Evolutionary conservation across 2,797 vertebrate genomes (phyloP).

Genomic region (Oophaga sylvatica): DNA sequence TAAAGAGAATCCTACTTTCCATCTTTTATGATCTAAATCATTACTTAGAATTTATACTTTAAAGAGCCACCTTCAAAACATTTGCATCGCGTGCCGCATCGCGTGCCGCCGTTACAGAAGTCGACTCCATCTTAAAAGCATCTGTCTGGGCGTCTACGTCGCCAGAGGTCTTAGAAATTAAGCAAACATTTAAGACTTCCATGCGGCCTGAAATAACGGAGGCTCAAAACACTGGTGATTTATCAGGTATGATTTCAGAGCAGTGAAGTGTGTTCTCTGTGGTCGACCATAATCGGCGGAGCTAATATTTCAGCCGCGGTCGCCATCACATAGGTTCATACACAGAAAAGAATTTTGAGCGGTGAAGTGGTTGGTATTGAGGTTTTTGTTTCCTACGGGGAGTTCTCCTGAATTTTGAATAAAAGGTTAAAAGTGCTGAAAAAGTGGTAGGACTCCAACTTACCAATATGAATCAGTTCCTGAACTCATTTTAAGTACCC

Average conservation of each 20-base stretch:
- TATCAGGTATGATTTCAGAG: conserved; percentile 21
- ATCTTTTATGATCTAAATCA: not conserved
- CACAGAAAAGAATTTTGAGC: not conserved
- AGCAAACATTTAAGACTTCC: conserved; percentile 34
- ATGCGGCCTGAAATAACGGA: conserved; percentile 1
- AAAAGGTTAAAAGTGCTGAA: not conserved
- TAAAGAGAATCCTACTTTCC: not conserved
- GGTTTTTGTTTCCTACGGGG: not conserved
- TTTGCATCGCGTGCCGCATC: not conserved
- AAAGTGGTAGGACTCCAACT: not conserved
- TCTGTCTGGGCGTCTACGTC: conserved; percentile 18
- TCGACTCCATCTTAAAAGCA: conserved; percentile 22
- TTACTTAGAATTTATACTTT: not conserved
- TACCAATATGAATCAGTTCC: not conserved
- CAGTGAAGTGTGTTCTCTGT: conserved; percentile 13
- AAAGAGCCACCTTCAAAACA: conserved; percentile 8
- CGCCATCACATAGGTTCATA: not conserved
- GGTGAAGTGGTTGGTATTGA: not conserved
- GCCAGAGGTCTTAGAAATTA: conserved; percentile 43
- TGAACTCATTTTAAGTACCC: no score
- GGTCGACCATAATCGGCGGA: conserved; percentile 4
- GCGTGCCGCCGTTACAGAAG: not conserved
- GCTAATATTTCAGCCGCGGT: not conserved
- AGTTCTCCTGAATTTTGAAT: not conserved
- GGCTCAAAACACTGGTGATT: conserved; percentile 14